These are phyloP conservation scores for Rhagophthalmus giganteus DNA, from an alignment of 2,888 invertebrate species.

Conservation along the genomic window DNA sequence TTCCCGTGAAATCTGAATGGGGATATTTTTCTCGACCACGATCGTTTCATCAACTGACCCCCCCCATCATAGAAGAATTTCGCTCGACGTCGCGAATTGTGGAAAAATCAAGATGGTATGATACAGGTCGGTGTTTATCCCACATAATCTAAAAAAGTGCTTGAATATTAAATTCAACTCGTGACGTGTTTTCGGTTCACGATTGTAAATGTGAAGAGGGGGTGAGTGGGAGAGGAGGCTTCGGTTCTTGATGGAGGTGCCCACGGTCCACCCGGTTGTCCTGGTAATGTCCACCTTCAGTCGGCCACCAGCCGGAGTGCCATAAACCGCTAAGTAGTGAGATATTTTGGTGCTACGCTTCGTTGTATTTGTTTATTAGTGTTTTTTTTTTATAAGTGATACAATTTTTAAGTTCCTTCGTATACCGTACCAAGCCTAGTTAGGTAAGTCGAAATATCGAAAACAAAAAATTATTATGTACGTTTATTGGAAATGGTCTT, in stretches of 20 bases:
- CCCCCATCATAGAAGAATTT: too few relatives aligned
- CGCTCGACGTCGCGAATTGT: too few relatives aligned
- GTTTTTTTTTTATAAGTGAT: conserved; percentile 4
- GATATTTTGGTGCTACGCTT: conserved; percentile 22
- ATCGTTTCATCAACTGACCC: too few relatives aligned
- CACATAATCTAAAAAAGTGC: not conserved
- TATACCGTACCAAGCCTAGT: not conserved
- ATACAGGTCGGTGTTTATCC: not conserved
- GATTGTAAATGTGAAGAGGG: not conserved
- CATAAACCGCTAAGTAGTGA: conserved; percentile 20
- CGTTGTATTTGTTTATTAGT: conserved; percentile 15
- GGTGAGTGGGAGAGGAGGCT: conserved; percentile 20
- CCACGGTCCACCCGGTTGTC: conserved; percentile 25
- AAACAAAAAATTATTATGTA: not conserved
- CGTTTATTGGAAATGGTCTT: not conserved
- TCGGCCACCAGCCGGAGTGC: conserved; percentile 28
- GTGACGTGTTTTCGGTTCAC: not conserved
- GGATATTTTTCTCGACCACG: too few relatives aligned
- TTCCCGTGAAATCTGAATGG: too few relatives aligned
- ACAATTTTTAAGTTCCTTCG: not conserved
- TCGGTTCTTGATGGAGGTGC: conserved; percentile 21
- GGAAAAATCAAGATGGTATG: too few relatives aligned
- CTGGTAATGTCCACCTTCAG: conserved; percentile 25
- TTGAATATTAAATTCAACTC: not conserved
- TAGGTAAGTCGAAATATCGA: not conserved